Base-by-base conservation (phyloP, 2,888 invertebrate species). In the Camponotus fellah region DNA sequence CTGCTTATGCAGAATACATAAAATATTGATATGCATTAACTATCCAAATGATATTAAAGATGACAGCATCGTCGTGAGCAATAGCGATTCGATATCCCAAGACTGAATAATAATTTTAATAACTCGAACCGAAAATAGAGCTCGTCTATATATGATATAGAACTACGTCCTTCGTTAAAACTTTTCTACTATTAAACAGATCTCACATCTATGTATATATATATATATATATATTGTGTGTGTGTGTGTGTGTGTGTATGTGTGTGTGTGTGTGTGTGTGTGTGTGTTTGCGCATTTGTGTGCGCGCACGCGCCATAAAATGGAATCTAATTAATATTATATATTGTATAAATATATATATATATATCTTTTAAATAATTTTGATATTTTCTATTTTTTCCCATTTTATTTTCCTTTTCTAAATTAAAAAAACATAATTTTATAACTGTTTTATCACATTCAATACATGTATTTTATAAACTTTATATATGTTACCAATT, bases 1-100 rank as follows among this genome's bases (percentile, higher is more conserved):
- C 82, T 89, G 85, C 91, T 92, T 90, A 90, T 89, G 86, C 88
- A 84, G 87, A 85, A 91, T 91, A 87, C 91, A 83, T 91, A 89
- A 91, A 90, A 89, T 88, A 91, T 91, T 88, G 89, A 90, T 90
- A 88, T 88, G 65, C 85, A 91, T 91, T 89, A 91, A 91, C 89
- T 83, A 81, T 81, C 82, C 81, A 85, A 89, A 86, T 80, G 87
- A 85, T 85, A 84, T 62, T 68, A 14, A 68, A 69, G 66, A n/a
- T 46, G 66, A 60, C 58, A 80, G 75, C 60, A 77, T 82, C 60
- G 53, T 64, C 40, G 56, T 69, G 66, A 77, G 21, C 46, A 14
- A 71, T 71, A 8, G 14, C 32, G 64, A 43, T 66, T 83, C 65
- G 76, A 62, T 62, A 81, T 53, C 76, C 34, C 82, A 68, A 77